A percentile compares a stretch with the other conserved stretches of the same genome.
phyloP scores from a whole-genome alignment of 2,797 vertebrate species.

The Hapalemur alaotrensis region DNA sequence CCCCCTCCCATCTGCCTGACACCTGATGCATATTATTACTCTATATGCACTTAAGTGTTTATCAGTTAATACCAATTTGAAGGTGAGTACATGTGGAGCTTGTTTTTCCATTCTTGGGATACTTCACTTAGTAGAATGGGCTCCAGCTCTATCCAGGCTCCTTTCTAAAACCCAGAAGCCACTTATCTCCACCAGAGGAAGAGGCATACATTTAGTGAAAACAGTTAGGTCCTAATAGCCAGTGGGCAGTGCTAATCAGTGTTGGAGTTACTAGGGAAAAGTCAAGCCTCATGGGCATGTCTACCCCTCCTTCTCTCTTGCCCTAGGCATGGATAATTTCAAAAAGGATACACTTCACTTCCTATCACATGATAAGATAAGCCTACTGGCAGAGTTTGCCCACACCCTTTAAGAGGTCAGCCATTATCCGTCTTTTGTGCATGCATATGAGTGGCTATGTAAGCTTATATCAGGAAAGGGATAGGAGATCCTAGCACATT shows the following conservation, averaged over 20 bases:
- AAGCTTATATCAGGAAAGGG: neutral
- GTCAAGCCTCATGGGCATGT: neutral
- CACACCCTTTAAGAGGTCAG: neutral
- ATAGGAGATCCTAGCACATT: neutral
- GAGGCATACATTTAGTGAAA: neutral
- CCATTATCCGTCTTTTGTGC: neutral
- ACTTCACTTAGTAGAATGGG: no score
- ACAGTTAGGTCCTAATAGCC: neutral
- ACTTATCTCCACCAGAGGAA: neutral
- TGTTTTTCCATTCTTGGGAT: no score
- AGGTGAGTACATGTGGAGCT: no score
- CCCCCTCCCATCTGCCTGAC: fast-evolving
- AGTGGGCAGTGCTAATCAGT: neutral
- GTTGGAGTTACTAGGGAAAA: neutral
- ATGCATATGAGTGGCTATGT: neutral
- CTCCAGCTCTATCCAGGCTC: no score
- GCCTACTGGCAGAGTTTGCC: neutral
- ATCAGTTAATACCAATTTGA: no score
- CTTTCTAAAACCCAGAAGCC: neutral
- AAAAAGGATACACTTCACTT: neutral
- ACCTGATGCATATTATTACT: no score
- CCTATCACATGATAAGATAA: neutral
- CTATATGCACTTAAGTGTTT: no score
- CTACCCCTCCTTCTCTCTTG: neutral
- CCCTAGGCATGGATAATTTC: neutral